Evolutionary conservation across 1,140 invertebrate species (phyloP).

Genomic region (Battus philenor): DNA sequence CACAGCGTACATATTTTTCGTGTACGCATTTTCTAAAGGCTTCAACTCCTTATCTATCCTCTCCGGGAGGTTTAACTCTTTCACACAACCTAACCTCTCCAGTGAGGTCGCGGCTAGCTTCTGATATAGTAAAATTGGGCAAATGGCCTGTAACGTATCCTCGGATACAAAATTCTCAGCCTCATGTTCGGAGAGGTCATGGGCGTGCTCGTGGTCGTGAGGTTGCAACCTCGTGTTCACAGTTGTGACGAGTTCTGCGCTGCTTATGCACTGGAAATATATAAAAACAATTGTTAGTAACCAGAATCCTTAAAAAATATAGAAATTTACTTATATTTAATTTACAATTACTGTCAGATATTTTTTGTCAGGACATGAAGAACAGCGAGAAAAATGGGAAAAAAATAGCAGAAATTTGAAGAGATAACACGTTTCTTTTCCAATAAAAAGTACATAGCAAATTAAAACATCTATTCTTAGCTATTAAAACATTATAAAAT

Average conservation of each 20-base stretch:
- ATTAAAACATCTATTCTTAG: no score
- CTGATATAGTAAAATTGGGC: conserved; percentile 81
- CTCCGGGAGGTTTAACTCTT: conserved; percentile 38
- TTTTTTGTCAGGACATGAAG: no score
- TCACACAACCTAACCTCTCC: conserved; percentile 77
- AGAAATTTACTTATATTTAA: no score
- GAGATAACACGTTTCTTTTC: no score
- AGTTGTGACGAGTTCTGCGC: conserved; percentile 60
- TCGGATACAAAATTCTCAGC: conserved; percentile 39
- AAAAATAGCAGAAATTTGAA: no score
- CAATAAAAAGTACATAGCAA: no score
- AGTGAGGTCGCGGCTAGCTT: conserved; percentile 73
- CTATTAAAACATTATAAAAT: no score
- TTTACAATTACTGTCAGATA: no score
- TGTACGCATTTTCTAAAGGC: conserved; percentile 34
- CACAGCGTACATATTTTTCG: conserved; percentile 73
- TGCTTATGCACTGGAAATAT: conserved; percentile 66
- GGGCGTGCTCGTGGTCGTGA: conserved; percentile 28
- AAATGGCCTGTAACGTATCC: conserved; percentile 74
- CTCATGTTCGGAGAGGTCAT: conserved; percentile 39
- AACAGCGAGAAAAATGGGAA: no score
- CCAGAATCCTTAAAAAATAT: no score
- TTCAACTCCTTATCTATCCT: conserved; percentile 21
- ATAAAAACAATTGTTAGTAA: no score
- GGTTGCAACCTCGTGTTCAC: conserved; percentile 64